Evolutionary conservation across 2,888 invertebrate genomes (phyloP), one percentile per base, ranked within the genome.

Genomic region (Acanthoscelides obtectus): DNA sequence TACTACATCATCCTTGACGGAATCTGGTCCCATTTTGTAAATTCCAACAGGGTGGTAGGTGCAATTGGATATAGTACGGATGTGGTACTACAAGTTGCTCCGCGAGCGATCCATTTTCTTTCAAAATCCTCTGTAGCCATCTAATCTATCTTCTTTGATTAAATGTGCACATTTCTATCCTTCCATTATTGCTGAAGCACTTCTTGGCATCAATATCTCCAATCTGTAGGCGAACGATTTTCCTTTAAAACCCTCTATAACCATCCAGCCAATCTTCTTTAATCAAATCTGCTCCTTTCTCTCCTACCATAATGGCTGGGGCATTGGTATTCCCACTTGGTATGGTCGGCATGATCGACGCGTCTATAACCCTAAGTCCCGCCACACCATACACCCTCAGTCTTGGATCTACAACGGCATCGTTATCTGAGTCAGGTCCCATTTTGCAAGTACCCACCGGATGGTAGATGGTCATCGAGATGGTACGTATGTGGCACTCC

Each of bases 281-380:
- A 72, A 95, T 91, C 80, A 95, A 87, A 86, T 95, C 96, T 0
- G 95, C 89, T 4, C 94, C 95, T 83, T 95, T 96, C 81, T 96
- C 96, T 0, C 91, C 96, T 27, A 96, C 94, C 96, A 96, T 96
- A 69, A 96, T 94, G n/a, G 92, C 92, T 0, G 96, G 95, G 0
- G 96, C 96, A 83, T 96, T 95, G 0, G 96, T 96, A 81, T 96
- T 96, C 6, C 96, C 96, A 80, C 95, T 94, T 25, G 92, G 92
- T 78, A 96, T 94, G 0, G 93, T 93, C 0, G 96, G 96, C 94
- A 96, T 96, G 77, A 96, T 91, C 79, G 94, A 94, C 27, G 94
- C 95, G 81, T 96, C 96, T 77, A 95, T 92, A 20, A 96, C 94
- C 75, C 96, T 87, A 22, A 96, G 86, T 17, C 94, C 93, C 70